phyloP scores from a whole-genome alignment of 1,140 invertebrate genomes.

The Drosophila seguyi region DNA sequence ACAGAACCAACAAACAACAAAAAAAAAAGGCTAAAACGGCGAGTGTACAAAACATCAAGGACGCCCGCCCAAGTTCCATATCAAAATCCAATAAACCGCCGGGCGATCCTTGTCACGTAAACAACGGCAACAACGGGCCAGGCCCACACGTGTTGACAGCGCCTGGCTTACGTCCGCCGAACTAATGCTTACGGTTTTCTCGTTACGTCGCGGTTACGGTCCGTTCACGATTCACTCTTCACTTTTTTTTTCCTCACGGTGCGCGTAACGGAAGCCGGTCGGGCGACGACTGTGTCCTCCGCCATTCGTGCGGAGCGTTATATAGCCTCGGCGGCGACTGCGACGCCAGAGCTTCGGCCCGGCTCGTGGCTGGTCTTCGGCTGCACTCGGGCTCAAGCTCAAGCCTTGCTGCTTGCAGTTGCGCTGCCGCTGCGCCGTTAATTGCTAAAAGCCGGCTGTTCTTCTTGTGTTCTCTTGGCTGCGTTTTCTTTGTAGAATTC shows the following conservation, averaged over 20 bases:
- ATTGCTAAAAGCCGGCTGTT: slow-evolving; percentile 2
- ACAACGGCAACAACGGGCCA: slow-evolving; percentile 10
- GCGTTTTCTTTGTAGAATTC: background rate
- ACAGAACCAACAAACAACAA: slow-evolving; percentile 36
- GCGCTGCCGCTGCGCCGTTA: slow-evolving; percentile 24
- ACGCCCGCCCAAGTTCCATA: slow-evolving; percentile 29
- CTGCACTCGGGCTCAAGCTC: background rate
- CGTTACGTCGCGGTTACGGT: slow-evolving; percentile 13
- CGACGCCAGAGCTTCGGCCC: slow-evolving; percentile 4
- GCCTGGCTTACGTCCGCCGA: slow-evolving; percentile 29
- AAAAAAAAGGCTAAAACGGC: slow-evolving; percentile 17
- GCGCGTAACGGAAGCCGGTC: slow-evolving; percentile 68
- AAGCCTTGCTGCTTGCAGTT: slow-evolving; percentile 15
- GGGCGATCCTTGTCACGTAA: slow-evolving; percentile 25
- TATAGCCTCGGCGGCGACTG: slow-evolving; percentile 26
- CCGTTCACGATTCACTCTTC: slow-evolving; percentile 1
- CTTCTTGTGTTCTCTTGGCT: background rate
- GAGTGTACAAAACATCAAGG: slow-evolving; percentile 1
- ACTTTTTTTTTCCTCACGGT: background rate
- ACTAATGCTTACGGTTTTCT: slow-evolving; percentile 6
- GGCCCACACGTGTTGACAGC: slow-evolving; percentile 51
- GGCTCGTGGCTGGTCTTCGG: slow-evolving; percentile 7
- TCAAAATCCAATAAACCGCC: slow-evolving; percentile 63
- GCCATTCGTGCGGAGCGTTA: slow-evolving; percentile 61
- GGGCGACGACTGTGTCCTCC: slow-evolving; percentile 66